phyloP scores from a whole-genome alignment of 2,888 invertebrate genomes.

The Dryomyza anilis region DNA sequence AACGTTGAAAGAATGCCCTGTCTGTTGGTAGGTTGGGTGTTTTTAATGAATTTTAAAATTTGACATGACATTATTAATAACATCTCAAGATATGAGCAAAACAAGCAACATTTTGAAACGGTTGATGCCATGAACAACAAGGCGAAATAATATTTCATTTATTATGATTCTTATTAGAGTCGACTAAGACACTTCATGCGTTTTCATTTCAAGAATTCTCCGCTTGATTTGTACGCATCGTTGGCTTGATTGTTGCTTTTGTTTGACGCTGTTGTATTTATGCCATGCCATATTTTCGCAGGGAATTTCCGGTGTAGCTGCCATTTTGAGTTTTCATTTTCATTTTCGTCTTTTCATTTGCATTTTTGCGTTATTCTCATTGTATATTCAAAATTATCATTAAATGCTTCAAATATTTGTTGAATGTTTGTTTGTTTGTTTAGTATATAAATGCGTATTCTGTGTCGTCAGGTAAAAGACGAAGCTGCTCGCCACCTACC shows the following conservation, averaged over 20 bases:
- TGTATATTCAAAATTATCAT: not conserved
- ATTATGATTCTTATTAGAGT: not conserved
- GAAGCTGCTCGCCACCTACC: not conserved
- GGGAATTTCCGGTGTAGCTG: not conserved
- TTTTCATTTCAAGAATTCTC: not conserved
- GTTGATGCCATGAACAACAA: too few relatives aligned
- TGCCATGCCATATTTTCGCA: not conserved
- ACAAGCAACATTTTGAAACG: too few relatives aligned
- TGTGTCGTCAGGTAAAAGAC: not conserved
- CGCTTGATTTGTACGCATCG: not conserved
- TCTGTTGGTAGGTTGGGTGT: too few relatives aligned
- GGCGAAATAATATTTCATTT: not conserved
- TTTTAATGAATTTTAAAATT: slow-evolving; percentile 5
- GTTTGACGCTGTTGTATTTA: not conserved
- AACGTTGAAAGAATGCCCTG: too few relatives aligned
- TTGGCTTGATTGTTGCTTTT: not conserved
- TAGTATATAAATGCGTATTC: not conserved
- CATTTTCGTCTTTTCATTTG: not conserved
- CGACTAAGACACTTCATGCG: too few relatives aligned
- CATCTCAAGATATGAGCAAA: too few relatives aligned
- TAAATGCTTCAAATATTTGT: not conserved
- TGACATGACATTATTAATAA: slow-evolving; percentile 8
- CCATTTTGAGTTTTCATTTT: not conserved
- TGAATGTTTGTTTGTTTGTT: not conserved
- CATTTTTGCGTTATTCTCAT: not conserved